A percentile compares a stretch with the other conserved stretches of the same genome.
Evolutionary conservation across 2,797 vertebrate species (phyloP).

Genomic region (Alectoris magna): DNA sequence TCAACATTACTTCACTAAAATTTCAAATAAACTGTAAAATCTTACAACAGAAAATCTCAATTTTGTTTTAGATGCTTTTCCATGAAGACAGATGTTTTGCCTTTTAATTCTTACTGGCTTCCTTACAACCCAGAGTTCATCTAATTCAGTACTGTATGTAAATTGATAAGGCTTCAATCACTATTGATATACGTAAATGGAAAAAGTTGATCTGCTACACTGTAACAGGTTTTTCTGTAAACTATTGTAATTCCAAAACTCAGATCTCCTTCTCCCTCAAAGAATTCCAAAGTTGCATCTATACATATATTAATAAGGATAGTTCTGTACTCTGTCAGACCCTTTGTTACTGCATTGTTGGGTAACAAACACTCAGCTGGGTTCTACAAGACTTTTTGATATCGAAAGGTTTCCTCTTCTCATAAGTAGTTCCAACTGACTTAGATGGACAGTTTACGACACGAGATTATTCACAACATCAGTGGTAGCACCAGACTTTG

Average conservation of each 20-base stretch:
- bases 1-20: neutral
- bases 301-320: neutral
- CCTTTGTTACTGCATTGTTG: neutral
- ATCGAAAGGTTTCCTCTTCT: neutral
- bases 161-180: neutral
- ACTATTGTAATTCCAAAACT: neutral
- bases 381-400: neutral
- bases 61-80: neutral
- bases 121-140: neutral
- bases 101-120: neutral
- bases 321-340: neutral
- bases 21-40: neutral
- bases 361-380: neutral
- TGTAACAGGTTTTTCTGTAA: neutral
- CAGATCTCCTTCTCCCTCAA: neutral
- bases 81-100: neutral
- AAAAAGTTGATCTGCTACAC: neutral
- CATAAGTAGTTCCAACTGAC: neutral
- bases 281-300: neutral
- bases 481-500: neutral
- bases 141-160: neutral
- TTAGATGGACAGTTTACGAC: neutral
- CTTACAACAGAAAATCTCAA: neutral
- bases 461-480: neutral
- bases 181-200: neutral